Evolutionary conservation across 2,113 vertebrate species (phyloP).

Genomic region (Vanacampus margaritifer): DNA sequence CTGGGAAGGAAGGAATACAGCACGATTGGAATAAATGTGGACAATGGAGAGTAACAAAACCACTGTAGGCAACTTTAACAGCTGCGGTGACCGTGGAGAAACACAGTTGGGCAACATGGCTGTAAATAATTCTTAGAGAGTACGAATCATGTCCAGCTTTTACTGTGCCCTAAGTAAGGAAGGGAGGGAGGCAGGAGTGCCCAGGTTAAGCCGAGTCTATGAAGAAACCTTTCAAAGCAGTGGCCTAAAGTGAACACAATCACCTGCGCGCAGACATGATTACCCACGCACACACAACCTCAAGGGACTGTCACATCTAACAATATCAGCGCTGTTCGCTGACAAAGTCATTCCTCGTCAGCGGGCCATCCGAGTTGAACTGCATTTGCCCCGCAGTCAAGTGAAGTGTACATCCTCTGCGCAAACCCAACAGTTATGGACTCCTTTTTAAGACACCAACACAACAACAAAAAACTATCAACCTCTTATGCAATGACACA

Average conservation of each 20-base stretch:
- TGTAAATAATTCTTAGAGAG: conserved; percentile 6
- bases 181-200: conserved; percentile 5
- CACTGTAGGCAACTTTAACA: conserved; percentile 19
- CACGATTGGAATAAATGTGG: neutral
- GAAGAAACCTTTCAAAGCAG: conserved; percentile 10
- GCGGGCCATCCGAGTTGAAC: conserved; percentile 20
- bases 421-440: conserved; percentile 8
- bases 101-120: neutral
- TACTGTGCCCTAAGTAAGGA: neutral
- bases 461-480: conserved; percentile 18
- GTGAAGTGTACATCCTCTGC: conserved; percentile 36
- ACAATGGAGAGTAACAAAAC: conserved; percentile 26
- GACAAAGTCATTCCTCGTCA: conserved; percentile 38
- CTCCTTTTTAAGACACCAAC: conserved; percentile 18
- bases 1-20: neutral
- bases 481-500: conserved; percentile 17
- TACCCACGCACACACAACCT: conserved; percentile 11
- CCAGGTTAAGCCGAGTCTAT: conserved; percentile 5
- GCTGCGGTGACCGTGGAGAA: conserved; percentile 21
- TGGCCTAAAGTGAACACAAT: conserved; percentile 7
- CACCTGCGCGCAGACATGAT: conserved; percentile 15
- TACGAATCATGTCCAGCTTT: neutral
- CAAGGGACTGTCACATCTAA: conserved; percentile 39
- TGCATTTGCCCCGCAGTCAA: conserved; percentile 34
- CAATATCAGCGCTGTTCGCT: conserved; percentile 39